Evolutionary conservation across 2,797 vertebrate genomes (phyloP), one percentile per base, ranked within the genome.

Genomic region (Neosilurus hyrtlii): DNA sequence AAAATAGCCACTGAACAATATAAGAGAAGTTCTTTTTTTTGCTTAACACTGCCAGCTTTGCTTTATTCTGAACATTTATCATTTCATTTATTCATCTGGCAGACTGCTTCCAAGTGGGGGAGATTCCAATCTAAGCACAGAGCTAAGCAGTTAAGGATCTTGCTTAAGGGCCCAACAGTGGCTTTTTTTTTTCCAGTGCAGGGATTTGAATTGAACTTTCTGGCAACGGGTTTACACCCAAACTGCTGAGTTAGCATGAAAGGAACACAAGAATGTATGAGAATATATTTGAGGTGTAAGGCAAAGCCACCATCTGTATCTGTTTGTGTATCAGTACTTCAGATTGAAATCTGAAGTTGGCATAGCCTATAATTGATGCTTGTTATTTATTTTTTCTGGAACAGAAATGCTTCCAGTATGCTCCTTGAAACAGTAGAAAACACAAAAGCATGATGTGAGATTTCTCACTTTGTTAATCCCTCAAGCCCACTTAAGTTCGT

Each of bases 71-170:
- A 79, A 66, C 61, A 52, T 63, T 79, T 65, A 52, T 79, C 76
- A 79, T 65, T 76, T 76, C 10, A 22, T 76, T 77, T 77, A 77
- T 77, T 62, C 74, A 77, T 77, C 74, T 79, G 61, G 43, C 49
- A 79, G 61, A 79, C 61, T 30, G 61, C 43, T 79, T 79, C 43
- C 62, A 65, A 65, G 43, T 30, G 74, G 76, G 61, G 61, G n/a
- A 65, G 61, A 79, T 79, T 65, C 61, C 76, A 79, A 62, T 79
- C 61, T 24, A 51, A 79, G 62, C 76, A 78, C 61, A 51, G n/a
- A 24, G 74, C 57, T 37, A 35, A 62, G 59, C 76, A 26, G 76
- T 78, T 78, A 63, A 63, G n/a, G 37, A 63, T 78, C 26, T 78
- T 30, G 76, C 76, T 52, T 62, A 52, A 51, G 49, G 76, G 24